phyloP scores from a whole-genome alignment of 2,888 invertebrate genomes.

The Drosophila histrio region DNA sequence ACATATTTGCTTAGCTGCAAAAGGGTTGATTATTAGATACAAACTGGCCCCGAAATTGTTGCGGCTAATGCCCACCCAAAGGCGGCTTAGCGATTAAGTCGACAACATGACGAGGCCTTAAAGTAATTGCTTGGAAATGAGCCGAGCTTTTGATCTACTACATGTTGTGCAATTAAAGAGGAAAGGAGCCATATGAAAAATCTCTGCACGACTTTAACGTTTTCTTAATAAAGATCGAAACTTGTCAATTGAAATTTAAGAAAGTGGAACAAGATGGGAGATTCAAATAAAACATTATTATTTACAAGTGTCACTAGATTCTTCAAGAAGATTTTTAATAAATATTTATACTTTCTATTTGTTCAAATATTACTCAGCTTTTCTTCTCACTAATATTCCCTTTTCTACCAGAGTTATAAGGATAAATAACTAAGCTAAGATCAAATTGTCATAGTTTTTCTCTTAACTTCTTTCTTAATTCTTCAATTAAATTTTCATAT shows the following conservation, averaged over 20 bases:
- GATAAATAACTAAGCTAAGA: background rate
- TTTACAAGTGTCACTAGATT: no score
- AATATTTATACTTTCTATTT: no score
- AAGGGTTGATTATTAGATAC: conserved; percentile 64
- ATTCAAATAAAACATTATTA: no score
- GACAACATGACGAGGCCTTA: conserved; percentile 45
- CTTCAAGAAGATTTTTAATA: no score
- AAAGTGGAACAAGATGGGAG: no score
- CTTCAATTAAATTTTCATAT: background rate
- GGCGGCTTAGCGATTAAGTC: conserved; percentile 60
- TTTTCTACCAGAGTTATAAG: background rate
- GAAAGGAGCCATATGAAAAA: background rate
- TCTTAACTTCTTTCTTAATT: background rate
- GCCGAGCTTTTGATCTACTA: conserved; percentile 53
- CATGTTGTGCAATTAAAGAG: conserved; percentile 45
- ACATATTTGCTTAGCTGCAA: conserved; percentile 58
- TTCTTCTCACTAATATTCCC: background rate
- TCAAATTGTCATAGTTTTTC: background rate
- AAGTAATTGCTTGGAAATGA: conserved; percentile 63
- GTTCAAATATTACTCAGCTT: no score
- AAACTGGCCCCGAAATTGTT: conserved; percentile 36
- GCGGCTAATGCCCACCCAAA: conserved; percentile 61
- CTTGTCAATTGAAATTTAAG: no score
- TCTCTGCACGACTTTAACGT: background rate
- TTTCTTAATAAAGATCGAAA: background rate